Percentiles rank a stretch among this genome's conserved stretches.
Evolutionary conservation across 1,140 invertebrate species (phyloP).

Genomic region (Trigoniulus corallinus): DNA sequence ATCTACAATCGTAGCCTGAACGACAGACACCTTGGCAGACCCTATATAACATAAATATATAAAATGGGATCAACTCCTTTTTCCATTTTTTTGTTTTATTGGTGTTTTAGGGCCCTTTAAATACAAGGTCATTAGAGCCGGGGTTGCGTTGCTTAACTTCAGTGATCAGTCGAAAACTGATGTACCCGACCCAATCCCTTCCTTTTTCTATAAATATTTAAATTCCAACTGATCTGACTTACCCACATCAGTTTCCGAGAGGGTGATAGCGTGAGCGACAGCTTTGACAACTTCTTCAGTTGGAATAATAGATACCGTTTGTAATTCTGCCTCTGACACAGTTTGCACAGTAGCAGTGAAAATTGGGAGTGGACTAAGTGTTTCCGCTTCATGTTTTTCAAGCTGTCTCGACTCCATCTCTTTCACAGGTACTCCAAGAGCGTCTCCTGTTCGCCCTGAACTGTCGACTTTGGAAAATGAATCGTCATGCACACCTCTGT

Average conservation of each 20-base stretch:
- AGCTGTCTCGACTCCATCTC: not conserved
- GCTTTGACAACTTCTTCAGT: slow-evolving; percentile 59
- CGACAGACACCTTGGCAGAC: slow-evolving; percentile 11
- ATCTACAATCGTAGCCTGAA: slow-evolving; percentile 16
- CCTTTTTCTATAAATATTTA: not conserved
- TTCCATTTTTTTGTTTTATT: too few species aligned
- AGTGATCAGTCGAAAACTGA: too few species aligned
- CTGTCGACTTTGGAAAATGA: too few species aligned
- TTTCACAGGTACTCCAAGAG: not conserved
- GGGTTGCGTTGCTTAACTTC: too few species aligned
- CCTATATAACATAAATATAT: not conserved
- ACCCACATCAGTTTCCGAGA: slow-evolving; percentile 78
- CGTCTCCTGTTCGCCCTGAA: not conserved
- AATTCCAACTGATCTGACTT: slow-evolving; percentile 19
- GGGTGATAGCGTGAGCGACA: slow-evolving; percentile 63
- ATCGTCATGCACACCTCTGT: too few species aligned
- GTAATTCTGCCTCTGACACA: slow-evolving; percentile 53
- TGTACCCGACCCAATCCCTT: not conserved
- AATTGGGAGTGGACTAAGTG: slow-evolving; percentile 32
- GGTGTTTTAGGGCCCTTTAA: too few species aligned
- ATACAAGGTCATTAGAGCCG: too few species aligned
- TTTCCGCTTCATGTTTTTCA: not conserved
- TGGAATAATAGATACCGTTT: slow-evolving; percentile 63
- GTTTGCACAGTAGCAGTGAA: slow-evolving; percentile 87
- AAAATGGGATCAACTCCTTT: not conserved